These are phyloP conservation scores for Hylyphantes graminicola DNA, from an alignment of 1,140 invertebrate species.

Conservation along the genomic window DNA sequence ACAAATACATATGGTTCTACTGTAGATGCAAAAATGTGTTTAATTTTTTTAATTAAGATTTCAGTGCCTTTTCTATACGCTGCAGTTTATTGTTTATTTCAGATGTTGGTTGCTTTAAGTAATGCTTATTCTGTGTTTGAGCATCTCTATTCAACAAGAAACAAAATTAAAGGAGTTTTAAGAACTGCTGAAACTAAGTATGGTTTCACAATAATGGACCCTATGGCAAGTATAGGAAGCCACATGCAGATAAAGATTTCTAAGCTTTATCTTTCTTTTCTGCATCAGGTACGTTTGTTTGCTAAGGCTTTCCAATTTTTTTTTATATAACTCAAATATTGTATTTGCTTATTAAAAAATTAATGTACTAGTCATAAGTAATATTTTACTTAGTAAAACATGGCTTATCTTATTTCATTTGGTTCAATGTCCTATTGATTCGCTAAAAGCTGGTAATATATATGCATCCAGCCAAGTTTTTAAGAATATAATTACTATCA, in stretches of 20 bases:
- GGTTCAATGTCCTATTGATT: no score
- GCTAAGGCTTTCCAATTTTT: background rate
- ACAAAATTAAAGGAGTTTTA: constrained; percentile 23
- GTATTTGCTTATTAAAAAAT: background rate
- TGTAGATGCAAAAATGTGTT: background rate
- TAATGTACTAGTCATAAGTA: background rate
- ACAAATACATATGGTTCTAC: background rate
- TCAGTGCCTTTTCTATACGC: background rate
- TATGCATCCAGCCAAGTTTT: no score
- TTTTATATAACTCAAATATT: background rate
- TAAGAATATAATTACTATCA: no score
- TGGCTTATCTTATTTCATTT: background rate
- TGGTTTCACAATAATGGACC: constrained; percentile 38
- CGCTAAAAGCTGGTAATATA: no score
- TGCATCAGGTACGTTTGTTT: constrained; percentile 22
- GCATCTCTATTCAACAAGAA: constrained; percentile 20
- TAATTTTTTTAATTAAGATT: background rate
- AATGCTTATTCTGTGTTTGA: constrained; percentile 47
- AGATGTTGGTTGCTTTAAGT: constrained; percentile 42
- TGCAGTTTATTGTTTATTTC: background rate
- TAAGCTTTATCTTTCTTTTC: background rate
- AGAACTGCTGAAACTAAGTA: constrained; percentile 18
- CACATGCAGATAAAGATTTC: constrained; percentile 10
- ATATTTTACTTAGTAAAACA: background rate
- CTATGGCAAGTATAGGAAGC: constrained; percentile 3